Conservation (phyloP, 2,113 vertebrate genomes). For the Vidua chalybeata region DNA sequence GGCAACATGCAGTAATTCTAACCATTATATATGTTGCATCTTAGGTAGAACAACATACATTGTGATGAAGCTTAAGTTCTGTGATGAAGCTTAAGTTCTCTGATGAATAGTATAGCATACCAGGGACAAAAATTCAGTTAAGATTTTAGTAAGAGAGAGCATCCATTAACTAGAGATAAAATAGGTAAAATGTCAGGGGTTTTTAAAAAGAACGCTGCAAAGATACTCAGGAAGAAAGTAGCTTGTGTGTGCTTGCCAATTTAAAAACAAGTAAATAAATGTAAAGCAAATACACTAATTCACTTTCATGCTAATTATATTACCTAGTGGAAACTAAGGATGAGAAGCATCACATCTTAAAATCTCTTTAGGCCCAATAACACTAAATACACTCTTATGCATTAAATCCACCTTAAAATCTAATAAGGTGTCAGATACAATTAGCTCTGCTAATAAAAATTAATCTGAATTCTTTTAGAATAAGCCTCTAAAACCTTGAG, state of each 20-base stretch:
- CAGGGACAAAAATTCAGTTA: background rate
- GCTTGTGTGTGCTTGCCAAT: background rate
- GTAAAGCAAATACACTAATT: background rate
- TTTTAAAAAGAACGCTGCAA: background rate
- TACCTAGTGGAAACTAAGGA: background rate
- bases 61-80: background rate
- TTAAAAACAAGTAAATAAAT: background rate
- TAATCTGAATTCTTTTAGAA: background rate
- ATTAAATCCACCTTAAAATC: background rate
- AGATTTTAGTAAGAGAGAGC: background rate
- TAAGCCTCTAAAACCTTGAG: background rate
- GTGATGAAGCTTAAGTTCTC: background rate
- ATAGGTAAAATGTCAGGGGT: background rate
- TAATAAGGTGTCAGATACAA: background rate
- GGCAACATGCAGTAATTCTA: background rate
- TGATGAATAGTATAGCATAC: background rate
- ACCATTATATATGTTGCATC: background rate
- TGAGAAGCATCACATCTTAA: background rate
- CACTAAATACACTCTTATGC: background rate
- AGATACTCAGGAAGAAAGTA: background rate
- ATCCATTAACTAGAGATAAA: background rate
- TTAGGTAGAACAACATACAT: background rate
- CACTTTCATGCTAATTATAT: background rate
- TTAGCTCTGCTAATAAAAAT: background rate
- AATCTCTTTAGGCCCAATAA: background rate